phyloP scores from a whole-genome alignment of 2,797 vertebrate species.

The Tragelaphus eurycerus region DNA sequence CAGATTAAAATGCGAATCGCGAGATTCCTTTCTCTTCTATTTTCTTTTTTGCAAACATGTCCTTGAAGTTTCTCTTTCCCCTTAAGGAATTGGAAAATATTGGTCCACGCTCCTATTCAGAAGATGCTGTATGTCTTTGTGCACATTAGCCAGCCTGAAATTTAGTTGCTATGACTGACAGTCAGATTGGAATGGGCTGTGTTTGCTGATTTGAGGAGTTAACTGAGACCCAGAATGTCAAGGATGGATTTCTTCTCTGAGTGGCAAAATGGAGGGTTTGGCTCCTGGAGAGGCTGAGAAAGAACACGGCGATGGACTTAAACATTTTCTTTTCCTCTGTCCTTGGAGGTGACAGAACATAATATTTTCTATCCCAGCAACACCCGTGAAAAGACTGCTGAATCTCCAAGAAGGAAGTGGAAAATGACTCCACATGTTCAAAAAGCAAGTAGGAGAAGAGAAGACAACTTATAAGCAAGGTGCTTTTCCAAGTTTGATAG shows the following conservation, averaged over 20 bases:
- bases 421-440: conserved; percentile 77
- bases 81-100: conserved; percentile 49
- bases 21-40: conserved; percentile 33
- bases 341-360: conserved; percentile 62
- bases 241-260: conserved; percentile 32
- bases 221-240: neutral
- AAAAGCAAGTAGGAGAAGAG: conserved; percentile 66
- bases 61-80: conserved; percentile 29
- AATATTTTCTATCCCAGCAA: conserved; percentile 27
- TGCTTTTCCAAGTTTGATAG: conserved; percentile 53
- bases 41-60: conserved; percentile 33
- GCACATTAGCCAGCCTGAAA: neutral
- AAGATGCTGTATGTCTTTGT: neutral
- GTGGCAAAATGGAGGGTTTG: conserved; percentile 20
- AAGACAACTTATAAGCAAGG: conserved; percentile 66
- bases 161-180: neutral
- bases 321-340: conserved; percentile 31
- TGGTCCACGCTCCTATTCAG: neutral
- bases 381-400: conserved; percentile 6
- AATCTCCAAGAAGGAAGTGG: conserved; percentile 70
- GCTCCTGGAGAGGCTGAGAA: conserved; percentile 35
- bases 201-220: conserved; percentile 8
- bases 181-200: conserved; percentile 15
- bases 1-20: conserved; percentile 19
- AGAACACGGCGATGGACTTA: conserved; percentile 1